Percentiles rank a stretch among this genome's conserved stretches.
phyloP scores from a whole-genome alignment of 2,888 invertebrate genomes.

The Cacoxenus indagator region DNA sequence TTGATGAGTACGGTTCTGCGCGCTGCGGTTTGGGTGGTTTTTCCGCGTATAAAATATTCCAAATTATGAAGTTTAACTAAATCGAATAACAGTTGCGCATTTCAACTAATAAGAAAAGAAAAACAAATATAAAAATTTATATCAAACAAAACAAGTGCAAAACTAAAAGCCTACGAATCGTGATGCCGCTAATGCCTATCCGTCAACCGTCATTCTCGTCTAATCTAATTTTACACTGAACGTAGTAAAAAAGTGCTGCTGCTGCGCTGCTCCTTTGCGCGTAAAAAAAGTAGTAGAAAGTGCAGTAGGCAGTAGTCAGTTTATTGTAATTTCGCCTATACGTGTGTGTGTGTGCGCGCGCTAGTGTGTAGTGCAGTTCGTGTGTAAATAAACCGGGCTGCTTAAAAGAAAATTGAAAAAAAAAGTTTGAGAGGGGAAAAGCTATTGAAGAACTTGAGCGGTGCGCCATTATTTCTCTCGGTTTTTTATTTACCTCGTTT shows the following conservation, averaged over 20 bases:
- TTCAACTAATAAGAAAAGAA: background rate
- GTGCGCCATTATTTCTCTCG: too few relatives aligned
- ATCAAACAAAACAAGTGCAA: background rate
- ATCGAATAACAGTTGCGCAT: background rate
- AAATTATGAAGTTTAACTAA: too few relatives aligned
- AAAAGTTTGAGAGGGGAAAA: too few relatives aligned
- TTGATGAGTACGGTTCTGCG: too few relatives aligned
- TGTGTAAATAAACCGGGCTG: slow-evolving; percentile 60
- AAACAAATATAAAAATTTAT: background rate
- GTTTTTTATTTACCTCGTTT: too few relatives aligned
- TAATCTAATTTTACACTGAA: slow-evolving; percentile 7
- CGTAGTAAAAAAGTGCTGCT: slow-evolving; percentile 1
- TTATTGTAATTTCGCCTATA: slow-evolving; percentile 36
- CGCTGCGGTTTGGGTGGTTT: too few relatives aligned
- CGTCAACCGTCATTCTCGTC: background rate
- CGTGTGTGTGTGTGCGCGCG: slow-evolving; percentile 33
- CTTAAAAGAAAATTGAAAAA: slow-evolving; percentile 25
- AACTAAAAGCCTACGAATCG: background rate
- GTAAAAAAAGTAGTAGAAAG: slow-evolving; percentile 41
- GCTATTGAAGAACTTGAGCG: too few relatives aligned
- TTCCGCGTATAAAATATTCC: too few relatives aligned
- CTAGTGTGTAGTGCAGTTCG: too few relatives aligned
- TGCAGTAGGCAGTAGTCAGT: slow-evolving; percentile 31
- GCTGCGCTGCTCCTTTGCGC: background rate
- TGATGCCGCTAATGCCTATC: background rate